Conservation (phyloP, 35 echinoderm and acorn worm species). For the Holothuria glaberrima region DNA sequence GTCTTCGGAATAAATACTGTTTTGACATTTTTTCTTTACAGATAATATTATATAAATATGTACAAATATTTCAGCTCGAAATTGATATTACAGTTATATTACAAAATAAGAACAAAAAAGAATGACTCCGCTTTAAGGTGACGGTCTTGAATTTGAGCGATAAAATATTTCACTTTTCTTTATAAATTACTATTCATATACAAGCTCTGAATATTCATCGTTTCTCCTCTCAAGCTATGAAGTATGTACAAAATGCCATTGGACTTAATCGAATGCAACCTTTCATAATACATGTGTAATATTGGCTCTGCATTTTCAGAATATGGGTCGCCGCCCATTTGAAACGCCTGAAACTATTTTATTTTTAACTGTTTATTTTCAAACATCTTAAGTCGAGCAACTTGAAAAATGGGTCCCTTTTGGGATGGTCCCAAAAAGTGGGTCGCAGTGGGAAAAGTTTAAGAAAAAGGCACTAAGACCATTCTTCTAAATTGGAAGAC, state of each 20-base stretch:
- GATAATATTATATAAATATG: not conserved
- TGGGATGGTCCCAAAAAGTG: too few species aligned
- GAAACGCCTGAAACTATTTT: too few species aligned
- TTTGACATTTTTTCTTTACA: not conserved
- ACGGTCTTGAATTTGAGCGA: constrained; percentile 4
- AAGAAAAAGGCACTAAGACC: not conserved
- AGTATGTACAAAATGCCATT: not conserved
- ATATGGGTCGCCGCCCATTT: too few species aligned
- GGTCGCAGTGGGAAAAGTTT: too few species aligned
- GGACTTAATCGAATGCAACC: not conserved
- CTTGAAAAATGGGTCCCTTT: too few species aligned
- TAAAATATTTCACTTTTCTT: not conserved
- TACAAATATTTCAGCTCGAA: not conserved
- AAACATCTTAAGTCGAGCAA: too few species aligned
- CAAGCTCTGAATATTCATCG: not conserved
- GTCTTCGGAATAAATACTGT: not conserved
- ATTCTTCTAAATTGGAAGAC: not conserved
- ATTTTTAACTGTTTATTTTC: too few species aligned
- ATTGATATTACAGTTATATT: constrained; percentile 10
- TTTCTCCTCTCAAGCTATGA: not conserved
- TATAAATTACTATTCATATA: not conserved
- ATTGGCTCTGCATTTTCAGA: too few species aligned
- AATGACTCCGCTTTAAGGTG: constrained; percentile 6
- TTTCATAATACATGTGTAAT: too few species aligned
- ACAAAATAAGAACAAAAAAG: not conserved